Conservation (phyloP, 2,113 vertebrate species). For the Megaceryle torquata region DNA sequence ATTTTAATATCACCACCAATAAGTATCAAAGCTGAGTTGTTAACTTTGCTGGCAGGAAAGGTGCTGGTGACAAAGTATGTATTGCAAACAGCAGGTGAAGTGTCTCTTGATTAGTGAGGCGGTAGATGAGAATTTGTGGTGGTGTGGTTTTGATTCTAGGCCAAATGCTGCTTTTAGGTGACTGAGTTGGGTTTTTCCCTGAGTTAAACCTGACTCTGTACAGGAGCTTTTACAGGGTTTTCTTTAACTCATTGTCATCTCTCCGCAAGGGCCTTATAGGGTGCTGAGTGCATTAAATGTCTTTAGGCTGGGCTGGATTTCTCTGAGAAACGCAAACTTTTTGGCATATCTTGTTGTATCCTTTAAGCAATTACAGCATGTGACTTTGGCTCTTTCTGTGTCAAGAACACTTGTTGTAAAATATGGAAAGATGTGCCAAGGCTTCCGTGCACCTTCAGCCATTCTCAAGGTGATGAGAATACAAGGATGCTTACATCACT, state of each 20-base stretch:
- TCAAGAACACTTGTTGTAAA: constrained; percentile 2
- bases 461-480: background rate
- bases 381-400: background rate
- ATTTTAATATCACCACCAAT: background rate
- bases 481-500: background rate
- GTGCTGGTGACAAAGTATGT: background rate
- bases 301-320: background rate
- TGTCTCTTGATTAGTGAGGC: background rate
- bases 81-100: background rate
- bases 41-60: background rate
- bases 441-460: background rate
- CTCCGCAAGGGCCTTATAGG: background rate
- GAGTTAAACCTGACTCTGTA: background rate
- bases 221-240: background rate
- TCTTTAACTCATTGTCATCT: background rate
- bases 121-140: background rate
- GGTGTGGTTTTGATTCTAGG: background rate
- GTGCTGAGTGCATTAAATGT: background rate
- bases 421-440: constrained; percentile 11
- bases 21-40: background rate
- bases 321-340: background rate
- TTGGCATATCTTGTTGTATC: background rate
- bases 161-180: background rate
- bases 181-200: background rate
- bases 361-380: background rate